phyloP scores from a whole-genome alignment of 2,888 invertebrate species.

The Synergus umbraculus region DNA sequence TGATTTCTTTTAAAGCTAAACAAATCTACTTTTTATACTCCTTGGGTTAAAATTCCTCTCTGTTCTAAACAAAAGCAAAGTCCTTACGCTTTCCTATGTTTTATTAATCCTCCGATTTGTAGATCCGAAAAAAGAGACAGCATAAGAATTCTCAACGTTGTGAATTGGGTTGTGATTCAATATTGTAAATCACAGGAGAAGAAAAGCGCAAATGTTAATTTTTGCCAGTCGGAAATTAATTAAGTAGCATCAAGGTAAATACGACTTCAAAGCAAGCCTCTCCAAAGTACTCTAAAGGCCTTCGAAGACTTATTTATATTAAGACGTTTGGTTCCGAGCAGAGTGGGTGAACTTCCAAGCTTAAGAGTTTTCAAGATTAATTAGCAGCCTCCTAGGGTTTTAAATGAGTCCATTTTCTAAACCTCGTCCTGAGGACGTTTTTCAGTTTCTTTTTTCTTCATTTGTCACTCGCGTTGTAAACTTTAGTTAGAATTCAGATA shows the following conservation, averaged over 20 bases:
- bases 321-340: slow-evolving; percentile 59
- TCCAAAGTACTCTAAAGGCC: slow-evolving; percentile 53
- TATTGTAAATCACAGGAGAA: neutral
- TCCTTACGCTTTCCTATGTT: too few species aligned
- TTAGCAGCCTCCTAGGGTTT: slow-evolving; percentile 55
- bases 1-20: neutral
- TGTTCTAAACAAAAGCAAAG: too few species aligned
- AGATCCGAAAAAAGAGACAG: neutral
- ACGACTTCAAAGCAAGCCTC: slow-evolving; percentile 7
- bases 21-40: neutral
- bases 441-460: slow-evolving; percentile 9
- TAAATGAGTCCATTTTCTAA: slow-evolving; percentile 50
- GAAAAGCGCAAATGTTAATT: slow-evolving; percentile 22
- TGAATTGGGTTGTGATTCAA: too few species aligned
- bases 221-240: slow-evolving; percentile 1
- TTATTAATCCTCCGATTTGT: neutral
- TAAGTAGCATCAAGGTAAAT: slow-evolving; percentile 15
- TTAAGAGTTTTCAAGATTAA: slow-evolving; percentile 65
- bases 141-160: neutral
- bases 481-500: neutral
- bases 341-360: slow-evolving; percentile 52
- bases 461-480: neutral
- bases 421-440: slow-evolving; percentile 11
- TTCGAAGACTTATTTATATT: slow-evolving; percentile 62
- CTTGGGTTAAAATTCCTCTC: too few species aligned